phyloP scores from a whole-genome alignment of 1,140 invertebrate genomes.

The Brachionus manjavacas region DNA sequence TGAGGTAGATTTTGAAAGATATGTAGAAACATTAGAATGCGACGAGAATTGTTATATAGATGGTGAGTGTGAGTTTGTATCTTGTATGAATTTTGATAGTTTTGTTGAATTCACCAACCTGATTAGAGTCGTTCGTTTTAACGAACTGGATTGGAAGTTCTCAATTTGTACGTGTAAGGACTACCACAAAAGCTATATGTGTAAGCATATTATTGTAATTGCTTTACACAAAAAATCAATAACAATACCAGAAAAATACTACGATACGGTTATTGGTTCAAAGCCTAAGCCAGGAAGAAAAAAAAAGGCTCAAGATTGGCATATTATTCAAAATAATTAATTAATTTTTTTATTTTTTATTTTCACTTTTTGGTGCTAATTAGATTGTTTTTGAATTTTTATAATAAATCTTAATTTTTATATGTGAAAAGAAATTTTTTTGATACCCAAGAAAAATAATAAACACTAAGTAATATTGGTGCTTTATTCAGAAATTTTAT shows the following conservation, averaged over 20 bases:
- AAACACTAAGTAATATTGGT: slow-evolving; percentile 12
- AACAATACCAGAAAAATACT: too few species aligned
- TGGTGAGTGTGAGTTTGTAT: background rate
- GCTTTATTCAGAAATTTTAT: background rate
- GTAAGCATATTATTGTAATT: too few species aligned
- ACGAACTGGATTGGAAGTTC: too few species aligned
- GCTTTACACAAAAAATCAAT: too few species aligned
- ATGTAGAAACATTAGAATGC: background rate
- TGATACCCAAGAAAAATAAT: background rate
- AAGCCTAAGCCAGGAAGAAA: too few species aligned
- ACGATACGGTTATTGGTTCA: too few species aligned
- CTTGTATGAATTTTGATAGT: background rate
- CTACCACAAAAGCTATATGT: too few species aligned
- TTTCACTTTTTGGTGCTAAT: background rate
- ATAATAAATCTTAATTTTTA: slow-evolving; percentile 9
- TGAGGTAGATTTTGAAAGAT: too few species aligned
- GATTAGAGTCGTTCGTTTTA: too few species aligned
- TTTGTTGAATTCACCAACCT: too few species aligned
- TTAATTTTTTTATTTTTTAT: background rate
- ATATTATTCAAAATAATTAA: background rate
- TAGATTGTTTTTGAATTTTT: background rate
- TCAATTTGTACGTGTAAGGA: too few species aligned
- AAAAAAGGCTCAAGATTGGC: background rate
- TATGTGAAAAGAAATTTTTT: background rate
- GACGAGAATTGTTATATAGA: background rate